Evolutionary conservation across 2,797 vertebrate species (phyloP).

Genomic region (Myotis findleyi): DNA sequence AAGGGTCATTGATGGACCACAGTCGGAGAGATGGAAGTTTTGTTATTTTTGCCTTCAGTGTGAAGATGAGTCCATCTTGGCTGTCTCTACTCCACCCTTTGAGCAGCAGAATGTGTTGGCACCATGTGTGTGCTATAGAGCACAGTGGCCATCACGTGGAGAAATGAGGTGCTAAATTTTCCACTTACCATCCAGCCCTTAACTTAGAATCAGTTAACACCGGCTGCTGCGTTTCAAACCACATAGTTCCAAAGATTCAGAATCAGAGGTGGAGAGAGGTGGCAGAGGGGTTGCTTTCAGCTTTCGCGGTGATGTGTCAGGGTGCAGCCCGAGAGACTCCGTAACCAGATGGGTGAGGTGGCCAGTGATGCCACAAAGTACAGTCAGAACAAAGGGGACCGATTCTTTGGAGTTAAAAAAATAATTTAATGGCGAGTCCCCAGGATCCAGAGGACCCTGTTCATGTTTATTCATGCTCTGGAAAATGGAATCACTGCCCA

Average conservation of each 20-base stretch:
- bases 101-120: neutral
- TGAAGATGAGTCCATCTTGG: neutral
- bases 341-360: neutral
- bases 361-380: neutral
- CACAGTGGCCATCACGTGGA: neutral
- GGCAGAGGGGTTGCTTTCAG: neutral
- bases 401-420: conserved; percentile 68
- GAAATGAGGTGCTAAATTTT: neutral
- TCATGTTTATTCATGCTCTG: conserved; percentile 72
- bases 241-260: neutral
- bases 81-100: neutral
- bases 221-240: neutral
- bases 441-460: conserved; percentile 11
- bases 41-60: neutral
- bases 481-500: conserved; percentile 65
- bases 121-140: neutral
- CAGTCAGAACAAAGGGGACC: conserved; percentile 16
- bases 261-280: neutral
- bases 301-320: neutral
- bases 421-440: neutral
- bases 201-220: neutral
- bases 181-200: neutral
- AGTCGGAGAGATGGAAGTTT: neutral
- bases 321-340: neutral
- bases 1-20: neutral